phyloP scores from a whole-genome alignment of 2,797 vertebrate genomes.

The Malurus splendens region DNA sequence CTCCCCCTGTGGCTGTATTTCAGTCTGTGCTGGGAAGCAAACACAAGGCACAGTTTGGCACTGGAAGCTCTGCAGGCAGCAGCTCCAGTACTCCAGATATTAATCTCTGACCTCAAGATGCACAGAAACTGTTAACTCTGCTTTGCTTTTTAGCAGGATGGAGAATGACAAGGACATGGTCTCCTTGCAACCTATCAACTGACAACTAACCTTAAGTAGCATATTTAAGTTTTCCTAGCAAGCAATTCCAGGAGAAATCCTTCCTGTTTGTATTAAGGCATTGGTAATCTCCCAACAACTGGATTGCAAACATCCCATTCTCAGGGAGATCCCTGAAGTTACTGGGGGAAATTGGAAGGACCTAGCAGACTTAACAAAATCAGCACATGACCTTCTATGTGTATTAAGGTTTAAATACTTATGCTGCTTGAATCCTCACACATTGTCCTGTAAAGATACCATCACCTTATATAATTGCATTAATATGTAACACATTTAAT shows the following conservation, averaged over 20 bases:
- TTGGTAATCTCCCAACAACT: not conserved
- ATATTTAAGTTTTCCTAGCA: not conserved
- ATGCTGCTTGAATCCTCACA: not conserved
- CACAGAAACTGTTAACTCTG: not conserved
- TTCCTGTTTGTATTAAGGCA: not conserved
- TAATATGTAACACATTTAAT: not conserved
- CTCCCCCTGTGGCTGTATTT: not conserved
- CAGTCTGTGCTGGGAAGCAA: not conserved
- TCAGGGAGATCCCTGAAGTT: not conserved
- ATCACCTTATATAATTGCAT: not conserved
- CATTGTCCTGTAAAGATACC: fast-evolving
- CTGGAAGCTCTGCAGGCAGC: not conserved
- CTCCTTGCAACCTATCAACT: not conserved
- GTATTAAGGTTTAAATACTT: not conserved
- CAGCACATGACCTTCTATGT: not conserved
- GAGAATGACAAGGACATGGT: not conserved
- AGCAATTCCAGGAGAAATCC: not conserved
- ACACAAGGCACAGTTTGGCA: not conserved
- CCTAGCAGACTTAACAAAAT: not conserved
- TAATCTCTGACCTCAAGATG: not conserved
- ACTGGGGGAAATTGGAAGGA: not conserved
- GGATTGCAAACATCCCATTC: not conserved
- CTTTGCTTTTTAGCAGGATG: not conserved
- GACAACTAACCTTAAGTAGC: not conserved
- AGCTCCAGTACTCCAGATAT: not conserved